Evolutionary conservation across 2,113 vertebrate genomes (phyloP).

Genomic region (Rhabdornis inornatus): DNA sequence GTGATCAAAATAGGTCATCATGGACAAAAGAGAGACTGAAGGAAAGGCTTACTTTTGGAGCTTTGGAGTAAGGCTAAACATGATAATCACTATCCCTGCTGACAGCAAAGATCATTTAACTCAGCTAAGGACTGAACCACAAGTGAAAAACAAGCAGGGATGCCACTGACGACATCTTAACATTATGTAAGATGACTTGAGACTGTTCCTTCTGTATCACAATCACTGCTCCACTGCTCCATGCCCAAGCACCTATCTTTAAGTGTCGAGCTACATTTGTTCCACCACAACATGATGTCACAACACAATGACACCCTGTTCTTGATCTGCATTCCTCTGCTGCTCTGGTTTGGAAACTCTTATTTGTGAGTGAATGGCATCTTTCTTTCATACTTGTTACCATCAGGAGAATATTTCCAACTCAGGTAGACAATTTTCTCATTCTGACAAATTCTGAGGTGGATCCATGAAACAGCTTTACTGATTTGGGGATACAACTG

Average conservation of each 20-base stretch:
- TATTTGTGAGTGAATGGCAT: background rate
- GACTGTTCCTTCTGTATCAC: background rate
- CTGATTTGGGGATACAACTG: background rate
- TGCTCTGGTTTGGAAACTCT: background rate
- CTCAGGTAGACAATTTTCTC: background rate
- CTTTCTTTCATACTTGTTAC: background rate
- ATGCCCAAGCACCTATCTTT: rapidly evolving
- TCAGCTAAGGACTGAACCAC: background rate
- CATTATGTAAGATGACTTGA: background rate
- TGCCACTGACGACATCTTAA: background rate
- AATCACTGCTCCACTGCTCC: background rate
- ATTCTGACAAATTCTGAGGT: background rate
- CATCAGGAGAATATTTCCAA: background rate
- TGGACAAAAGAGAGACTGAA: background rate
- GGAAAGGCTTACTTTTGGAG: background rate
- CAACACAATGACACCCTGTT: background rate
- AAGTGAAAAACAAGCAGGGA: background rate
- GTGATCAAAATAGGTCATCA: background rate
- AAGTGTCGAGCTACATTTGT: rapidly evolving
- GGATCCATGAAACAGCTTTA: background rate
- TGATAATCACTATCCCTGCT: background rate
- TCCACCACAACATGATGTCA: background rate
- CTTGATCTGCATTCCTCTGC: background rate
- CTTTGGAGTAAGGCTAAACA: background rate
- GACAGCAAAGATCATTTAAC: background rate